Percentiles rank a stretch among this genome's conserved stretches.
phyloP scores from a whole-genome alignment of 2,888 invertebrate genomes.

The Tethea ocularis region DNA sequence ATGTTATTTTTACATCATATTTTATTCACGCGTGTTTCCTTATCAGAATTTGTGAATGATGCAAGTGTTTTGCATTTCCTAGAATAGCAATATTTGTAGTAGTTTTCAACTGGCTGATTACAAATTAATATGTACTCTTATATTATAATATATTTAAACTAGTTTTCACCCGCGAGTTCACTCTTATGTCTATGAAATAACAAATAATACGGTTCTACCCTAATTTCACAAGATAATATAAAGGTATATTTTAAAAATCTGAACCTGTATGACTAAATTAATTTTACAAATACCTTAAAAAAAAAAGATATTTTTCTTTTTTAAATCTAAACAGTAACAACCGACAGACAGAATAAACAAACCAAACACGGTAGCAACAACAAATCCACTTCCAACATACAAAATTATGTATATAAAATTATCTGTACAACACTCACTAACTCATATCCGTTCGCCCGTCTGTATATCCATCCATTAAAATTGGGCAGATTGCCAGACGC shows the following conservation, averaged over 20 bases:
- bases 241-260: too few species aligned
- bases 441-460: slow-evolving; percentile 20
- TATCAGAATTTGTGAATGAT: neutral
- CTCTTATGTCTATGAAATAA: too few species aligned
- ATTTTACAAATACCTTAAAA: too few species aligned
- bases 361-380: neutral
- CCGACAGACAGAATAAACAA: neutral
- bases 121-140: neutral
- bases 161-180: too few species aligned
- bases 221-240: too few species aligned
- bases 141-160: too few species aligned
- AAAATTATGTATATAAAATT: neutral
- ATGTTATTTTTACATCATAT: neutral
- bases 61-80: neutral
- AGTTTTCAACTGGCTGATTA: neutral
- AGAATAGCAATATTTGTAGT: neutral
- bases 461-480: slow-evolving; percentile 39
- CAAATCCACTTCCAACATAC: neutral
- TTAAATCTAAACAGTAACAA: too few species aligned
- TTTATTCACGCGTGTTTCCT: neutral
- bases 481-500: slow-evolving; percentile 41
- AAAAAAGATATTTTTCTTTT: too few species aligned
- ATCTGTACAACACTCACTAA: slow-evolving; percentile 10
- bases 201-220: too few species aligned
- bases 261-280: too few species aligned